Evolutionary conservation across 2,797 vertebrate species (phyloP), one percentile per base, ranked within the genome.

Genomic region (Silurus lanzhouensis): DNA sequence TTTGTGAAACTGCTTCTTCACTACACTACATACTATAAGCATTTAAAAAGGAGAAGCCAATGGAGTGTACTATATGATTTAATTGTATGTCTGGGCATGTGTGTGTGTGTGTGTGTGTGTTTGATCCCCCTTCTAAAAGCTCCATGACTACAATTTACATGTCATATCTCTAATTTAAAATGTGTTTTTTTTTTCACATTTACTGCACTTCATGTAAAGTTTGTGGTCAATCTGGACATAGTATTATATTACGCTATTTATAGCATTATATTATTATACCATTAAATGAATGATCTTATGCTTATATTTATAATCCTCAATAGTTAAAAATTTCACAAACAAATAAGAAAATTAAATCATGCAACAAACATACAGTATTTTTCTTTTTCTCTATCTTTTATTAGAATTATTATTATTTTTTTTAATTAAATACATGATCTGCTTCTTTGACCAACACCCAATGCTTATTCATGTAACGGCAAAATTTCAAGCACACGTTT

Each of bases 401-500:
- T 38, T 38, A 38, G 3, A 38, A 38, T 4, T 38, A 4, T 31
- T 31, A 1, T 31, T 0, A 38, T 38, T 2, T 15, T 66, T 14
- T 14, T 52, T 15, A 52, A 52, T 8, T 52, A 74, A 74, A 55
- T 8, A 5, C 15, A 55, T 15, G 6, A 55, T 60, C 27, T 20
- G 17, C 75, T 61, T 78, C 12, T 78, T 61, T 78, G 5, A 44
- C 31, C 8, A 75, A 75, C 48, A 76, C 27, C n/a, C 74, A n/a
- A n/a, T 46, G 31, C 1, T n/a, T 20, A n/a, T 13, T 44, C 13
- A 25, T 5, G 7, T 64, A 46, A 64, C 15, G 38, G 38, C 31
- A 48, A 80, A 48, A 48, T 64, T 64, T 80, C 22, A 64, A 64
- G 77, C 38, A 14, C 38, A 63, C 60, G 44, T 60, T 80, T 80